These are phyloP conservation scores for Mareca strepera DNA, from an alignment of 2,797 vertebrate species.

Conservation along the genomic window DNA sequence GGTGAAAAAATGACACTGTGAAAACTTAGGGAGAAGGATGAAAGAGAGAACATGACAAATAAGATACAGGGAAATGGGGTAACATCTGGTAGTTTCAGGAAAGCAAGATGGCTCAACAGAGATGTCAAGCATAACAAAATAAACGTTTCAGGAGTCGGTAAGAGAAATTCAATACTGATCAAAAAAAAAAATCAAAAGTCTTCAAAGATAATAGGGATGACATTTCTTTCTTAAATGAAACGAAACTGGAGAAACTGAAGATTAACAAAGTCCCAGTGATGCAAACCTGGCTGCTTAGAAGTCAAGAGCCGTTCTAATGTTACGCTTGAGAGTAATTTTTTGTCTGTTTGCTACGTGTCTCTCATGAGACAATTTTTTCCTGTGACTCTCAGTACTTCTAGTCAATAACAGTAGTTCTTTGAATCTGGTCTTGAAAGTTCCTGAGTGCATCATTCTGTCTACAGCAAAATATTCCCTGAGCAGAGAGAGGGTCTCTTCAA, in stretches of 20 bases:
- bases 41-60: not conserved
- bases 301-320: not conserved
- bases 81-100: not conserved
- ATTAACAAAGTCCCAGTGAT: not conserved
- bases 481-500: not conserved
- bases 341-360: not conserved
- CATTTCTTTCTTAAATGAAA: not conserved
- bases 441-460: not conserved
- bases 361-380: fast-evolving
- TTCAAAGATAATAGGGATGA: not conserved
- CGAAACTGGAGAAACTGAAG: not conserved
- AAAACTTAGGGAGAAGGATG: not conserved
- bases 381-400: not conserved
- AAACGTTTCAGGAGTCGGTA: not conserved
- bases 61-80: not conserved
- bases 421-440: not conserved
- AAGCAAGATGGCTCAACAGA: not conserved
- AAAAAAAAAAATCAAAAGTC: not conserved
- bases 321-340: not conserved
- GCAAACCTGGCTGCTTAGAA: not conserved
- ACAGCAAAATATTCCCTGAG: not conserved
- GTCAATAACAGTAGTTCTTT: not conserved
- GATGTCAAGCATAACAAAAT: not conserved
- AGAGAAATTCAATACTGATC: not conserved
- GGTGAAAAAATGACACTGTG: not conserved